Evolutionary conservation across 2,113 vertebrate genomes (phyloP).

Genomic region (Uropsilus gracilis): DNA sequence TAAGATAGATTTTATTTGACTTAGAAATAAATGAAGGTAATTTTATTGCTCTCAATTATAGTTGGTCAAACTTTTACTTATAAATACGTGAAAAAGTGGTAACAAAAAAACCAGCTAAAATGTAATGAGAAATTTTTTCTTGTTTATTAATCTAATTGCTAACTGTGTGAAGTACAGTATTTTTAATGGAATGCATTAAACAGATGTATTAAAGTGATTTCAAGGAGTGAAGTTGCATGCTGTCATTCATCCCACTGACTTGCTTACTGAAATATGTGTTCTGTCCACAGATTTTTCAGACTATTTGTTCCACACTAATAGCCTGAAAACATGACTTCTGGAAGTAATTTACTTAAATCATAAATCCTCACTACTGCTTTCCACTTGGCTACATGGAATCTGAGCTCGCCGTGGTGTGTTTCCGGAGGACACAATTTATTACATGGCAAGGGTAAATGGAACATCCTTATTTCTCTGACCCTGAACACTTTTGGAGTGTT

Average conservation of each 20-base stretch:
- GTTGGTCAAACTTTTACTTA: neutral
- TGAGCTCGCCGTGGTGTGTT: neutral
- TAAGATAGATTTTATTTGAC: neutral
- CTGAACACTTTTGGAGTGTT: neutral
- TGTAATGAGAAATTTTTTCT: too few relatives aligned
- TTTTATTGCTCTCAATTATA: slow-evolving; percentile 7
- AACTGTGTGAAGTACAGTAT: neutral
- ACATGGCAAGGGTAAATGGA: neutral
- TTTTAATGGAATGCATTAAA: slow-evolving; percentile 35
- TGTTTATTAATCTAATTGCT: slow-evolving; percentile 40
- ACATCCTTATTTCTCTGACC: neutral
- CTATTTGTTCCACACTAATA: slow-evolving; percentile 25
- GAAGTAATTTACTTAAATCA: slow-evolving; percentile 59
- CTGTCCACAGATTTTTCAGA: slow-evolving; percentile 8
- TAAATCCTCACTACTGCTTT: slow-evolving; percentile 46
- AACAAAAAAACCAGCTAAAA: too few relatives aligned
- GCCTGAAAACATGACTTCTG: slow-evolving; percentile 58
- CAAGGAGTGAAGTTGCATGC: neutral
- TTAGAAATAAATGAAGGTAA: neutral
- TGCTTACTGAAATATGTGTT: slow-evolving; percentile 42
- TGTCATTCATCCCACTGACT: slow-evolving; percentile 17
- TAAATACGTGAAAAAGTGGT: too few relatives aligned
- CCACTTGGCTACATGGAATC: neutral
- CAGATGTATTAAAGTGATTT: slow-evolving; percentile 43
- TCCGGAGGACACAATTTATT: slow-evolving; percentile 40